Evolutionary conservation across 2,797 vertebrate species (phyloP), one percentile per base, ranked within the genome.

Genomic region (Acipenser oxyrinchus): DNA sequence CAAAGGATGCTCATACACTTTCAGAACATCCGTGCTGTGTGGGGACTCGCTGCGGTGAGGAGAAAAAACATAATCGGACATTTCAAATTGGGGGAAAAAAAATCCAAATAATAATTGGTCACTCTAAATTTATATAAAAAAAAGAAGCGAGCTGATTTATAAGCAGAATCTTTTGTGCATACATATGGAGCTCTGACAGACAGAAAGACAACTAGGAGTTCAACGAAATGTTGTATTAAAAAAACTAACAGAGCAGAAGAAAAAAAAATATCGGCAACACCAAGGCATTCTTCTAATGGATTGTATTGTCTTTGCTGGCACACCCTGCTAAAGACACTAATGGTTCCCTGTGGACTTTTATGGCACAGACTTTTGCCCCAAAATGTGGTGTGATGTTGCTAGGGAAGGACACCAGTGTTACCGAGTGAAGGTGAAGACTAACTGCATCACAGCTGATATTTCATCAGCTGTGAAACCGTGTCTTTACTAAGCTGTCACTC

Each of bases 401-500:
- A 71, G 74, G 73, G 70, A 80, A 81, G 72, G 70, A 70, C 71
- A 75, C n/a, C 69, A 74, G 62, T 61, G 72, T 72, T 49, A 68
- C 69, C 1, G 65, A 72, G 75, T 63, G 68, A 69, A 84, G 76
- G 79, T 72, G 66, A 70, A 71, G 71, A 74, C 51, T 69, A 49
- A 63, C 62, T 6, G 73, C 72, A 66, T 70, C 60, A 62, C 69
- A 74, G 75, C 68, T 74, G 74, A 73, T 78, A 72, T 0, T 15
- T 60, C 18, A n/a, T 7, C 68, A 7, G 69, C 68, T 71, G 63
- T 18, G 68, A 68, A 73, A 79, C 70, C 77, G 78, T 78, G 23
- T 87, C 81, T 90, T 90, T 84, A 84, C 82, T 62, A 79, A 83
- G 78, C 80, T 90, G 87, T 92, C 90, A 86, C 76, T 87, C 77